phyloP scores from a whole-genome alignment of 2,797 vertebrate species.

The Remorina albescens region DNA sequence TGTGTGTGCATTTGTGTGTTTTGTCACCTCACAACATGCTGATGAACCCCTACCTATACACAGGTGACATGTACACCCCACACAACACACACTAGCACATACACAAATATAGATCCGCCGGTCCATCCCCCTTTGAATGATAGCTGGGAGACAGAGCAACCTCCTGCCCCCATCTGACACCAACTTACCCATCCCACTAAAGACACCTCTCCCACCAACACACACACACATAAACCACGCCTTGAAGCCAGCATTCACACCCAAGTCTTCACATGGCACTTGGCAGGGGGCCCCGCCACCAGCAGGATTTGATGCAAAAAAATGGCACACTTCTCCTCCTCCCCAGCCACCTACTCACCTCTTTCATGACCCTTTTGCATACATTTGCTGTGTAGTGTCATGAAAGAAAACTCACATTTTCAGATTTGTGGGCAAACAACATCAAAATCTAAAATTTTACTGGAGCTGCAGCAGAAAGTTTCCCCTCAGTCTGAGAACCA shows the following conservation, averaged over 20 bases:
- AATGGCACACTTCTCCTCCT: conserved; percentile 75
- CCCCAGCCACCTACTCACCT: conserved; percentile 57
- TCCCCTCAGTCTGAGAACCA: no score
- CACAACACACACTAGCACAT: conserved; percentile 74
- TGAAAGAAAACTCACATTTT: conserved; percentile 23
- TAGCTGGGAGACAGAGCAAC: conserved; percentile 93
- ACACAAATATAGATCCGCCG: conserved; percentile 92
- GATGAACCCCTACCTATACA: conserved; percentile 78
- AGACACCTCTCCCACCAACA: conserved; percentile 27
- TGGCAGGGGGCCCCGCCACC: conserved; percentile 88
- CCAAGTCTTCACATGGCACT: conserved; percentile 93
- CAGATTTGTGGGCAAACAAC: neutral
- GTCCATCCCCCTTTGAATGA: conserved; percentile 85
- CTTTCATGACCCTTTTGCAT: conserved; percentile 58
- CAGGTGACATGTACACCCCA: conserved; percentile 84
- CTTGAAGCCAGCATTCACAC: conserved; percentile 94
- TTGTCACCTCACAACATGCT: conserved; percentile 75
- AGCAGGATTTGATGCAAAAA: conserved; percentile 90
- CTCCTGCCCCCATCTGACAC: conserved; percentile 92
- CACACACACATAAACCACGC: conserved; percentile 74
- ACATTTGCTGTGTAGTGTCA: conserved; percentile 27
- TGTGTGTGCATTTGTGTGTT: conserved; percentile 61
- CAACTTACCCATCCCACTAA: conserved; percentile 62
- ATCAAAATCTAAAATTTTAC: conserved; percentile 6
- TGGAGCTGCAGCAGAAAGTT: neutral